A percentile compares a stretch with the other conserved stretches of the same genome.
Evolutionary conservation across 92 coral and sea anemone species (phyloP).

Genomic region (Bergia puertoricense): DNA sequence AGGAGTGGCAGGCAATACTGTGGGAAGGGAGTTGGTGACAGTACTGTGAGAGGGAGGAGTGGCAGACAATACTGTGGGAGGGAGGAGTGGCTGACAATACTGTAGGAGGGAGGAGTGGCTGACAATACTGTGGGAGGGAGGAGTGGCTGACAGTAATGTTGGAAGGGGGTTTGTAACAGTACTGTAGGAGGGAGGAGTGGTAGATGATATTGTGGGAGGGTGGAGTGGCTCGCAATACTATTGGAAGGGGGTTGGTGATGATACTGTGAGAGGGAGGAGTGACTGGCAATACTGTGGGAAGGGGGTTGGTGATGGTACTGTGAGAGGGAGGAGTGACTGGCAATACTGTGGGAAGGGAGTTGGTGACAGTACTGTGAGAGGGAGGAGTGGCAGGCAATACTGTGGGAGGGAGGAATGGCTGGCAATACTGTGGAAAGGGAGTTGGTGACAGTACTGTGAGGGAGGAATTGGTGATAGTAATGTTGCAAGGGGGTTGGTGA

Average conservation of each 20-base stretch:
- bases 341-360: no score
- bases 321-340: not conserved
- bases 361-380: not conserved
- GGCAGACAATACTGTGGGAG: not conserved
- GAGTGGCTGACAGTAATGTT: not conserved
- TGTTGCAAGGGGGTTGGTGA: not conserved
- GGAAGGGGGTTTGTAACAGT: not conserved
- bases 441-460: not conserved
- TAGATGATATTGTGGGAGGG: no score
- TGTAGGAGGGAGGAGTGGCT: not conserved
- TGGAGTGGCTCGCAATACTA: no score
- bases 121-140: not conserved
- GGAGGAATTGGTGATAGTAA: not conserved
- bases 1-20: no score
- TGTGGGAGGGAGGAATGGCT: not conserved
- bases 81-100: not conserved
- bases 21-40: not conserved
- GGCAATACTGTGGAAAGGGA: not conserved
- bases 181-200: no score
- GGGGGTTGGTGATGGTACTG: not conserved
- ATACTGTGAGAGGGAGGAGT: no score
- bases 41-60: not conserved
- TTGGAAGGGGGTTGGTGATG: no score
- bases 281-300: not conserved
- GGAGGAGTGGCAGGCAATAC: not conserved